Percentiles rank a stretch among this genome's conserved stretches.
Conservation (phyloP, 2,888 invertebrate genomes). For the Volucella inanis region DNA sequence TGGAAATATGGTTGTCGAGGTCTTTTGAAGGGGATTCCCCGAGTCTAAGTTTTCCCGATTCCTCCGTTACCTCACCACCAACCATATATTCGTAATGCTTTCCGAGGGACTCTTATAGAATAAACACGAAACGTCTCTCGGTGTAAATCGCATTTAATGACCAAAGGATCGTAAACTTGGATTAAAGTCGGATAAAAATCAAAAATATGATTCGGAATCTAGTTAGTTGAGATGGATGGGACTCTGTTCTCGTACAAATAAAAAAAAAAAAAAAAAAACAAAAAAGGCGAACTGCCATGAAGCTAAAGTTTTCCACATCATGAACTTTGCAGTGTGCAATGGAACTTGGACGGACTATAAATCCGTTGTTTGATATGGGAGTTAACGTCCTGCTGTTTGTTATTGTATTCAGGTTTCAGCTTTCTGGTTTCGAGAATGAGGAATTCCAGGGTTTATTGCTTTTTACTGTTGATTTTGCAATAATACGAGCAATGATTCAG, state of each 20-base stretch:
- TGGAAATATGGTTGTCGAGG: conserved; percentile 21
- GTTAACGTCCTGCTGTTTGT: conserved; percentile 2
- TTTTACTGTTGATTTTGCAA: conserved; percentile 33
- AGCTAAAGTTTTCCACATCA: neutral
- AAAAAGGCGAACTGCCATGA: neutral
- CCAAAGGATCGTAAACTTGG: conserved; percentile 62
- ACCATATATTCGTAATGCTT: neutral
- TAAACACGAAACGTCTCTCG: conserved; percentile 41
- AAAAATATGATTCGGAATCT: conserved; percentile 67
- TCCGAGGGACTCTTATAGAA: conserved; percentile 15
- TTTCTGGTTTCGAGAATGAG: neutral
- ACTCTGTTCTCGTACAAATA: neutral
- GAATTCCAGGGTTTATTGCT: conserved; percentile 32
- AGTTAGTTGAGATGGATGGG: conserved; percentile 44
- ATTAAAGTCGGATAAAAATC: conserved; percentile 69
- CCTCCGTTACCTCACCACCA: neutral
- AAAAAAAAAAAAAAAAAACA: neutral
- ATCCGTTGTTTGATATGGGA: conserved; percentile 2
- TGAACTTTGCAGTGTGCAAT: neutral
- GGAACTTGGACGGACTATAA: conserved; percentile 32
- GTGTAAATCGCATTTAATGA: conserved; percentile 66
- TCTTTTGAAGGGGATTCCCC: neutral
- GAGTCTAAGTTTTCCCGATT: neutral
- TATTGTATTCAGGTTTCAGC: neutral
- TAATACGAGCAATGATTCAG: conserved; percentile 20